These are phyloP conservation scores for Scaeva pyrastri DNA, from an alignment of 2,888 invertebrate genomes.

Conservation along the genomic window DNA sequence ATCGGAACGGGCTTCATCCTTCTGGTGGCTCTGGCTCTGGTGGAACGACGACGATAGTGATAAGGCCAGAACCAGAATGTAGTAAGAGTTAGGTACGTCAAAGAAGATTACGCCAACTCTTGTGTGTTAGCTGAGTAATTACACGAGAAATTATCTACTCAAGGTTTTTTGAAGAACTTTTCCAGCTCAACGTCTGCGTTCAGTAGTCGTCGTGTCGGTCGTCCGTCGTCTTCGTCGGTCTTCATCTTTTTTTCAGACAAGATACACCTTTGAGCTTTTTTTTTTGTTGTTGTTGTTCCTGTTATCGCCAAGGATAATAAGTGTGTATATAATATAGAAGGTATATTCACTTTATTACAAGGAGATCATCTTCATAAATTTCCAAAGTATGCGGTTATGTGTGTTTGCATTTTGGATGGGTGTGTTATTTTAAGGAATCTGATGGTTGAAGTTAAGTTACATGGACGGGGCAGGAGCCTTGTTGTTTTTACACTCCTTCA, in stretches of 20 bases:
- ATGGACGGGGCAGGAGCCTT: neutral
- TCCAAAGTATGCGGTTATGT: slow-evolving; percentile 2
- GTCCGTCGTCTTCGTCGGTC: too few relatives aligned
- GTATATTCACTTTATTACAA: slow-evolving; percentile 33
- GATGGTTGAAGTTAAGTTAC: neutral
- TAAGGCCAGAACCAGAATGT: slow-evolving; percentile 1
- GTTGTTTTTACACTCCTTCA: neutral
- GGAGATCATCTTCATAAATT: slow-evolving; percentile 64
- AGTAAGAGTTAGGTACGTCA: slow-evolving; percentile 8
- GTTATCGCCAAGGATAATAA: neutral
- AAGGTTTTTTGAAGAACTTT: slow-evolving; percentile 43
- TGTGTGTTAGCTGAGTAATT: slow-evolving; percentile 52
- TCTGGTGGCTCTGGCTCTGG: slow-evolving; percentile 12
- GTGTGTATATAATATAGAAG: slow-evolving; percentile 1
- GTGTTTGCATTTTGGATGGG: slow-evolving; percentile 43
- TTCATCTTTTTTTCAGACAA: neutral
- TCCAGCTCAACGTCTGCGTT: neutral
- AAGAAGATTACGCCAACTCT: slow-evolving; percentile 30
- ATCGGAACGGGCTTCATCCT: neutral
- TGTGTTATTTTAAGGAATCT: slow-evolving; percentile 51
- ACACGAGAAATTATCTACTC: slow-evolving; percentile 61
- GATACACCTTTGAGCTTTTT: slow-evolving; percentile 6
- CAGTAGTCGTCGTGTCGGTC: too few relatives aligned
- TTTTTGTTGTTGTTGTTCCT: neutral
- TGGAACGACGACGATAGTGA: slow-evolving; percentile 7